phyloP scores from a whole-genome alignment of 1,140 invertebrate species.

The Drosophila equinoxialis region DNA sequence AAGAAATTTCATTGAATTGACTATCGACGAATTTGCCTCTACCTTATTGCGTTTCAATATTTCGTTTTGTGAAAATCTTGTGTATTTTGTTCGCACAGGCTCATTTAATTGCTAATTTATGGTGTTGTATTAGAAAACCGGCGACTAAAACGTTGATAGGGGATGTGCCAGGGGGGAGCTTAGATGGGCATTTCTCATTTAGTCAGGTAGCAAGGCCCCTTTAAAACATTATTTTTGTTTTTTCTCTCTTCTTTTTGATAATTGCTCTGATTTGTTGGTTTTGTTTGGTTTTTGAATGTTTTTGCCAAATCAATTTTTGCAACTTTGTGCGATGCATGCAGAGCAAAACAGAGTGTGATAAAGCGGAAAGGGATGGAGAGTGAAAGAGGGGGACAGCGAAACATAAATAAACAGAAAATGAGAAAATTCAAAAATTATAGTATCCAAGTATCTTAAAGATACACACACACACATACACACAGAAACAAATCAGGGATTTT shows the following conservation, averaged over 20 bases:
- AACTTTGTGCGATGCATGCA: conserved; percentile 63
- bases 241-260: conserved; percentile 50
- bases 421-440: conserved; percentile 14
- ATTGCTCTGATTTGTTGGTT: conserved; percentile 70
- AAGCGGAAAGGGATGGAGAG: neutral
- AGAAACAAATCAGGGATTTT: conserved; percentile 29
- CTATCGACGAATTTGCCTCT: conserved; percentile 38
- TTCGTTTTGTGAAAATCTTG: conserved; percentile 58
- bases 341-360: conserved; percentile 9
- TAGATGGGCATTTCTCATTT: conserved; percentile 6
- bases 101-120: conserved; percentile 81
- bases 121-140: conserved; percentile 32
- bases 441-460: conserved; percentile 28
- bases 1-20: neutral
- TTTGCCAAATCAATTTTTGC: conserved; percentile 70
- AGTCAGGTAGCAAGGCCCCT: conserved; percentile 34
- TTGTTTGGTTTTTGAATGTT: conserved; percentile 20
- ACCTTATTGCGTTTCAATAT: conserved; percentile 80
- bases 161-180: too few relatives aligned
- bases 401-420: conserved; percentile 61
- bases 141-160: conserved; percentile 3
- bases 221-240: conserved; percentile 25
- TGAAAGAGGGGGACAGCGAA: conserved; percentile 23
- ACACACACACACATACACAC: conserved; percentile 2
- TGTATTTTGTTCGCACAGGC: conserved; percentile 64